Conservation (phyloP, 2,113 vertebrate species). For the Oreocharis arfaki region DNA sequence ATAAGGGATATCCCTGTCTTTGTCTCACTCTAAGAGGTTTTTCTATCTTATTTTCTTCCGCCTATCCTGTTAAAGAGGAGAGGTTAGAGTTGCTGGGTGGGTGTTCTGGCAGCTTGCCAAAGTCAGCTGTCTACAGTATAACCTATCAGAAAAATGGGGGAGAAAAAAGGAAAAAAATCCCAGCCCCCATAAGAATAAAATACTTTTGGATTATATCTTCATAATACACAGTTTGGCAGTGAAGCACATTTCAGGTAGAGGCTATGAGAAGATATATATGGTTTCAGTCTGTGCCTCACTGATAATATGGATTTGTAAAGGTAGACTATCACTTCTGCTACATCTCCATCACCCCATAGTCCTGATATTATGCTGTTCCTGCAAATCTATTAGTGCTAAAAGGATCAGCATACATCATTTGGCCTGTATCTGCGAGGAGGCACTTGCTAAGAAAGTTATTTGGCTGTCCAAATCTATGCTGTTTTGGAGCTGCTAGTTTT, state of each 20-base stretch:
- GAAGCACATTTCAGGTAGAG: neutral
- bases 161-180: neutral
- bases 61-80: neutral
- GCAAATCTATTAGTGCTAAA: neutral
- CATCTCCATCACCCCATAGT: neutral
- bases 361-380: neutral
- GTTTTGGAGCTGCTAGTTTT: neutral
- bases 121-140: neutral
- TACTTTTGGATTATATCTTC: neutral
- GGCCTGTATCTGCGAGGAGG: neutral
- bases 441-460: neutral
- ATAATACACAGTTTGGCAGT: neutral
- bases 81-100: no score
- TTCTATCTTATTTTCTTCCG: neutral
- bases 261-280: neutral
- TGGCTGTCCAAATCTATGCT: neutral
- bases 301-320: neutral
- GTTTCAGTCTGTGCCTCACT: neutral
- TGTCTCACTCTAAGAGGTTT: fast-evolving
- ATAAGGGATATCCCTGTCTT: neutral
- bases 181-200: neutral
- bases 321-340: neutral
- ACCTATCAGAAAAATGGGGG: neutral
- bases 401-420: neutral
- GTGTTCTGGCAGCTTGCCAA: neutral